Evolutionary conservation across 2,797 vertebrate species (phyloP), one percentile per base, ranked within the genome.

Genomic region (Orientallactaga sibirica): DNA sequence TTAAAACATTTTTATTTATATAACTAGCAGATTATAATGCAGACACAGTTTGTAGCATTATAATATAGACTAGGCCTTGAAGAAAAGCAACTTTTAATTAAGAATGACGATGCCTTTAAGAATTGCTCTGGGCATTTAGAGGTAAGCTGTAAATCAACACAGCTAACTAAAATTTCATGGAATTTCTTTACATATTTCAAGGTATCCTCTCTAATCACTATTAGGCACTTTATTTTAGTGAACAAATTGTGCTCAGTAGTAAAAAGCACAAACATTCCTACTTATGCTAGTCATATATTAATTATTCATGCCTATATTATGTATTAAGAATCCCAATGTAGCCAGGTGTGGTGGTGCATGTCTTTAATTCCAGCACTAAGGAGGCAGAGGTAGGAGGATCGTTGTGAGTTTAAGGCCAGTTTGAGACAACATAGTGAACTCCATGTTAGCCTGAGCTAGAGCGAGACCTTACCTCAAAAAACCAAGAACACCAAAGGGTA

Each of bases 31-130:
- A 67, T 78, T 83, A 77, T n/a, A 58, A 88, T 64, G 24, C 29
- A 95, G 75, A 92, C 93, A 92, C 43, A 27, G 66, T 84, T 85
- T 68, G 76, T 70, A 3, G 20, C 29, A 82, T 62, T 92, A 61
- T 91, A 77, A 86, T 88, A 88, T 29, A 61, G 27, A 86, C 67
- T 22, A 85, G 33, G 33, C 67, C 11, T 43, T 61, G 6, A 27
- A 92, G 43, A 52, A 92, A 82, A 78, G 16, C 24, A 78, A 18
- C 5, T 94, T 92, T 68, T 91, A 83, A 75, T 7, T 67, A 73
- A 90, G 58, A 95, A 91, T 43, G 22, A 4, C 58, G n/a, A 61
- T 12, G 18, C 4, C 18, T 74, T 79, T 62, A 68, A 79, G 52
- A 55, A 75, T 16, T 43, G 7, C 61, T 55, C 5, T 58, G 41